Percentiles rank a stretch among this genome's conserved stretches.
Evolutionary conservation across 64 coral and sea anemone genomes (phyloP).

Genomic region (Montipora capricornis): DNA sequence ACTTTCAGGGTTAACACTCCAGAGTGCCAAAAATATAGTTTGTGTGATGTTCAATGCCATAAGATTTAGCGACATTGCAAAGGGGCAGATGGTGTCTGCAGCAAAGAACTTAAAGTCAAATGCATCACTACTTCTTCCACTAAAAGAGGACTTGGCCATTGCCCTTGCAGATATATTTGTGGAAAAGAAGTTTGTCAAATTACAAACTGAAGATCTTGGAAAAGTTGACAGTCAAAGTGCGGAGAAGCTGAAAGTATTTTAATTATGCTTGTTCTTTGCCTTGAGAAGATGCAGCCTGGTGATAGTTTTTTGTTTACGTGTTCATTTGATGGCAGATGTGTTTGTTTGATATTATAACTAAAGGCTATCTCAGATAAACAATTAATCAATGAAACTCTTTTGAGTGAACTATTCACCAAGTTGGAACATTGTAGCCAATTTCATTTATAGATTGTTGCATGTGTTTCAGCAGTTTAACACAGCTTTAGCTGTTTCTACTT

Average conservation of each 20-base stretch:
- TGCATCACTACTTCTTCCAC: not conserved
- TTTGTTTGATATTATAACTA: conserved; percentile 9
- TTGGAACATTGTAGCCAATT: no score
- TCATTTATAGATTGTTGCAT: no score
- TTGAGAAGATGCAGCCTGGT: conserved; percentile 1
- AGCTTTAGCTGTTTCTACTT: conserved; percentile 8
- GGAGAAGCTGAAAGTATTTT: conserved; percentile 14
- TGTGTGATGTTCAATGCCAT: not conserved
- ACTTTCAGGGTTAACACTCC: not conserved
- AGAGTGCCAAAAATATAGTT: conserved; percentile 23
- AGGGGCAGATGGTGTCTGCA: conserved; percentile 13
- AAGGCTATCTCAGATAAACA: conserved; percentile 1
- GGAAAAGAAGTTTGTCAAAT: conserved; percentile 4
- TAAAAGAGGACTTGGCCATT: conserved; percentile 15
- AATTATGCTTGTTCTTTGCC: not conserved
- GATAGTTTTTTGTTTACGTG: conserved; percentile 4
- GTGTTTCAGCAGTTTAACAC: not conserved
- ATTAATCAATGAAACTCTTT: not conserved
- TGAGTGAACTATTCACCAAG: no score
- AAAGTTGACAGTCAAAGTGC: not conserved
- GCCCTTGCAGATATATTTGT: not conserved
- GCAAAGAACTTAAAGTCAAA: not conserved
- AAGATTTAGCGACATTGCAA: not conserved
- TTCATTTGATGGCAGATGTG: no score
- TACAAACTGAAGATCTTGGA: not conserved